phyloP scores from a whole-genome alignment of 37 sponge, comb jelly and placozoan species.

The Oscarella lobularis region DNA sequence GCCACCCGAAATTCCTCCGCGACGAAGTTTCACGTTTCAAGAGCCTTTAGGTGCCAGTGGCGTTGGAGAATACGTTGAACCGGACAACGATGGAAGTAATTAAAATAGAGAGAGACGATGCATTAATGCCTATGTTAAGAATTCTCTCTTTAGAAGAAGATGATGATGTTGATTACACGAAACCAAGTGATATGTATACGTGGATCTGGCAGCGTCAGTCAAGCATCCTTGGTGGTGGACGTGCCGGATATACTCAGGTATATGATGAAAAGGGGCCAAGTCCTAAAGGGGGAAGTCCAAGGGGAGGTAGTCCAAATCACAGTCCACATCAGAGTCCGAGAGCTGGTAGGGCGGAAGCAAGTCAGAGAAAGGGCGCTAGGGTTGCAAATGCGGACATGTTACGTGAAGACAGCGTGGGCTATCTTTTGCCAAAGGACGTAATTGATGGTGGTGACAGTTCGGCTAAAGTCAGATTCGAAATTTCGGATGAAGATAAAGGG shows the following conservation, averaged over 20 bases:
- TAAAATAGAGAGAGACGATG: not conserved
- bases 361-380: not conserved
- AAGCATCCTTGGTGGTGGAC: not conserved
- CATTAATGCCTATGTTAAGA: not conserved
- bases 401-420: not conserved
- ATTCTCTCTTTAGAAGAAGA: not conserved
- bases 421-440: not conserved
- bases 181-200: not conserved
- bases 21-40: not conserved
- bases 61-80: not conserved
- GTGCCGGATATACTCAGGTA: not conserved
- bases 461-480: not conserved
- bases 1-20: not conserved
- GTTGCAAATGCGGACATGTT: too few relatives aligned
- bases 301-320: too few relatives aligned
- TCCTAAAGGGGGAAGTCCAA: not conserved
- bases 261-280: not conserved
- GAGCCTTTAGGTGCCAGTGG: too few relatives aligned
- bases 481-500: not conserved
- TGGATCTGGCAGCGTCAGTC: slow-evolving; percentile 1
- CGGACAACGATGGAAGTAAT: not conserved
- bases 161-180: not conserved
- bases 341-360: too few relatives aligned
- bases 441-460: not conserved
- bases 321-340: too few relatives aligned